These are phyloP conservation scores for Chelon auratus DNA, from an alignment of 2,797 vertebrate species.

Conservation along the genomic window DNA sequence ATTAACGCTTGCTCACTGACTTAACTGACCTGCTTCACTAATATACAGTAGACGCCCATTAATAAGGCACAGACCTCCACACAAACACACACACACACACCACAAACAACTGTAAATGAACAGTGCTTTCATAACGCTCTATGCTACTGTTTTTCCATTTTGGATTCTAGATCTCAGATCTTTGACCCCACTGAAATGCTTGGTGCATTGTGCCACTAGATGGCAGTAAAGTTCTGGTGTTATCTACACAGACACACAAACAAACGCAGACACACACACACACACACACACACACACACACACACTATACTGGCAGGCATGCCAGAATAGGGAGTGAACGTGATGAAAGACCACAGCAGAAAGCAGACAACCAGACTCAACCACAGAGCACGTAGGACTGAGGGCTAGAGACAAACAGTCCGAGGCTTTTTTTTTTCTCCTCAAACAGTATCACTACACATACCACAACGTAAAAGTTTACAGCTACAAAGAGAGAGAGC, in stretches of 20 bases:
- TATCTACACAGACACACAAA: conserved; percentile 8
- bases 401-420: conserved; percentile 65
- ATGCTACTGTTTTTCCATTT: background rate
- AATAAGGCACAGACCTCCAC: conserved; percentile 67
- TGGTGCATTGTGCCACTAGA: conserved; percentile 81
- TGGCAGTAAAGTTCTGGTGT: conserved; percentile 86
- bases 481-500: conserved; percentile 44
- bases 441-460: conserved; percentile 53
- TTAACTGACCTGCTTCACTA: conserved; percentile 73
- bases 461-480: conserved; percentile 58
- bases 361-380: conserved; percentile 78
- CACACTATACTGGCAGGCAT: conserved; percentile 41
- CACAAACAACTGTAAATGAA: conserved; percentile 1
- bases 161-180: conserved; percentile 8
- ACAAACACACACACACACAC: conserved; percentile 16
- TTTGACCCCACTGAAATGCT: conserved; percentile 23
- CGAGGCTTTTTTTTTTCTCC: conserved; percentile 44
- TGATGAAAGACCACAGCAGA: conserved; percentile 81
- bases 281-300: conserved; percentile 25
- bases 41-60: conserved; percentile 74
- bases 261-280: conserved; percentile 23
- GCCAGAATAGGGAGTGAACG: conserved; percentile 77
- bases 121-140: conserved; percentile 29
- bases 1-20: conserved; percentile 78
- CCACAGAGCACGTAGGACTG: conserved; percentile 72